Evolutionary conservation across 1,140 invertebrate genomes (phyloP), one percentile per base, ranked within the genome.

Genomic region (Caenorhabditis briggsae): DNA sequence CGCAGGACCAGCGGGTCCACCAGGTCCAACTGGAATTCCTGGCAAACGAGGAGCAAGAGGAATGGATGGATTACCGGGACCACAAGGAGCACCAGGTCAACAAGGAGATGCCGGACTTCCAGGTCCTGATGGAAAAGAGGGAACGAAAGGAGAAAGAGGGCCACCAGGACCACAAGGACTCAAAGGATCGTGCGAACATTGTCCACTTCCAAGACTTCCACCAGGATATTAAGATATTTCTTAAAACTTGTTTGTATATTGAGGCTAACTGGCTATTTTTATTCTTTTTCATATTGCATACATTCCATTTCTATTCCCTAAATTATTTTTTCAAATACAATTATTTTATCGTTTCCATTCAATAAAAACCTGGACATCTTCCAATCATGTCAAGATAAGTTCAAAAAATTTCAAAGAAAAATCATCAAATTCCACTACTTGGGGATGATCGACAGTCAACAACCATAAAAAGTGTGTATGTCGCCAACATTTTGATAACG

Each of bases 161-260:
- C 64, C 86, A 7, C 50, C 78, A 46, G 87, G 87, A 55, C 61
- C 84, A 18, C 64, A 64, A 83, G 87, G 87, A 20, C 12, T 58
- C 25, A 74, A 65, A 18, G 87, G 87, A 41, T 82, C 85, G 2
- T 88, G 87, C 41, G 87, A 88, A n/a, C 87, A 88, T 50, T 88
- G 87, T 25, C 87, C 87, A 7, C 33, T 84, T 18, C 87, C 87
- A 53, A 64, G 87, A 82, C 82, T 87, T 53, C 87, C 87, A 23
- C 87, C 87, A 25, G 87, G 87, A 70, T 88, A 88, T 58, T 88
- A 86, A 87, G 6, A 20, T 50, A 18, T 11, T 23, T 25, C 55
- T 18, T 20, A 3, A 5, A 14, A 23, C 20, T 53, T 82, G 64
- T 70, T 70, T 70, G 64, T 70, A 70, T 70, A 70, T 70, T 70